Conservation (phyloP, 2,888 invertebrate species). For the Ochlodes sylvanus region DNA sequence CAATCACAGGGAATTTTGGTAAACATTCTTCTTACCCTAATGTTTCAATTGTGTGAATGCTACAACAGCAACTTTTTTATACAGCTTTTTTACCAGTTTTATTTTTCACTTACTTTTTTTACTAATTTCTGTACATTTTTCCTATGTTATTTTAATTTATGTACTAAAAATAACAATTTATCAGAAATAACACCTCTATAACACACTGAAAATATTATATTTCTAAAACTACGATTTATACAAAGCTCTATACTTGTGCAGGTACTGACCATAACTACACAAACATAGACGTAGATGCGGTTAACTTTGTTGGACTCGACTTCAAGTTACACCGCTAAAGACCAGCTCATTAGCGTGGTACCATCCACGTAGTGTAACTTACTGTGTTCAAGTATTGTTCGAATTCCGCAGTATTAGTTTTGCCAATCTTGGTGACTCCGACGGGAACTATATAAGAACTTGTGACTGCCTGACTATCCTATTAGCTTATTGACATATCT, state of each 20-base stretch:
- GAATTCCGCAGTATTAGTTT: constrained; percentile 9
- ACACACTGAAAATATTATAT: too few species aligned
- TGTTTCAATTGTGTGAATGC: too few species aligned
- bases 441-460: too few species aligned
- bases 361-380: constrained; percentile 3
- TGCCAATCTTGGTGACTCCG: constrained; percentile 3
- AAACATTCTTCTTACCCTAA: not conserved
- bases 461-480: not conserved
- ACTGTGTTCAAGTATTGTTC: not conserved
- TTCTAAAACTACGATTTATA: too few species aligned
- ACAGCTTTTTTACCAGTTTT: too few species aligned
- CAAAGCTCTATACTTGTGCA: too few species aligned
- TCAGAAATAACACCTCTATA: too few species aligned
- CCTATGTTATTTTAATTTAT: too few species aligned
- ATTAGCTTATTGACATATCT: not conserved
- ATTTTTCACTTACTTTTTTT: too few species aligned
- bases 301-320: constrained; percentile 27
- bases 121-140: too few species aligned
- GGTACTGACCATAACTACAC: not conserved
- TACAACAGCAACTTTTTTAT: too few species aligned
- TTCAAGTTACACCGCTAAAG: constrained; percentile 26
- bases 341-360: constrained; percentile 31
- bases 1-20: not conserved
- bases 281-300: constrained; percentile 25
- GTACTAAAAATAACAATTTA: too few species aligned